Percentiles rank a stretch among this genome's conserved stretches.
These are phyloP conservation scores for Diuraphis noxia DNA, from an alignment of 1,140 invertebrate species.

Conservation along the genomic window DNA sequence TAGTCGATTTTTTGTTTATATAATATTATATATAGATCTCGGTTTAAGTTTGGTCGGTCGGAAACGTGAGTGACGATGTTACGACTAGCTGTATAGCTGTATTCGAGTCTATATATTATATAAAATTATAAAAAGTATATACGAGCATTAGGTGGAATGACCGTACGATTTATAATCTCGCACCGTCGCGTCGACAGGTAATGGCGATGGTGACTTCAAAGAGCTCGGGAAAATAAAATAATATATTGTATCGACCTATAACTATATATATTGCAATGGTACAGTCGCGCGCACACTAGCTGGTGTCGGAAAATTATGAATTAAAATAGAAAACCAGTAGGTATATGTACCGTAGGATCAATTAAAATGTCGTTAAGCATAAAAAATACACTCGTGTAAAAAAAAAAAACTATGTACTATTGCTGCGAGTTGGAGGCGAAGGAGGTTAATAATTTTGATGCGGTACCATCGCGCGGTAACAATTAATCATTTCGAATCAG, in stretches of 20 bases:
- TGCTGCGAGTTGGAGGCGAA: neutral
- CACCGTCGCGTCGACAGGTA: neutral
- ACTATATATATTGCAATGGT: neutral
- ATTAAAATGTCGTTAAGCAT: constrained; percentile 50
- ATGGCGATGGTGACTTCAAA: neutral
- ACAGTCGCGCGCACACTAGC: neutral
- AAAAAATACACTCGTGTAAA: neutral
- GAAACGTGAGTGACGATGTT: neutral
- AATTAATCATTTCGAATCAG: constrained; percentile 44
- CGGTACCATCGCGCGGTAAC: neutral
- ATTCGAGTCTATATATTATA: neutral
- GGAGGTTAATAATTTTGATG: constrained; percentile 4
- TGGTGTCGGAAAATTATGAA: constrained; percentile 20
- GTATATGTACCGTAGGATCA: neutral
- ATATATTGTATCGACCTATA: neutral
- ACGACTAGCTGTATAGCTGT: neutral
- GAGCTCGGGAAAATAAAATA: neutral
- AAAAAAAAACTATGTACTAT: neutral
- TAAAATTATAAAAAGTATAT: neutral
- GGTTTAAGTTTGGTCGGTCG: neutral
- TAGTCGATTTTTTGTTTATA: neutral
- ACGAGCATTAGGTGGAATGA: neutral
- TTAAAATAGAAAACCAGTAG: neutral
- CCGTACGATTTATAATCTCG: neutral
- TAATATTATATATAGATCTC: neutral